Conservation (phyloP, 2,797 vertebrate species). For the Hirundo rustica region DNA sequence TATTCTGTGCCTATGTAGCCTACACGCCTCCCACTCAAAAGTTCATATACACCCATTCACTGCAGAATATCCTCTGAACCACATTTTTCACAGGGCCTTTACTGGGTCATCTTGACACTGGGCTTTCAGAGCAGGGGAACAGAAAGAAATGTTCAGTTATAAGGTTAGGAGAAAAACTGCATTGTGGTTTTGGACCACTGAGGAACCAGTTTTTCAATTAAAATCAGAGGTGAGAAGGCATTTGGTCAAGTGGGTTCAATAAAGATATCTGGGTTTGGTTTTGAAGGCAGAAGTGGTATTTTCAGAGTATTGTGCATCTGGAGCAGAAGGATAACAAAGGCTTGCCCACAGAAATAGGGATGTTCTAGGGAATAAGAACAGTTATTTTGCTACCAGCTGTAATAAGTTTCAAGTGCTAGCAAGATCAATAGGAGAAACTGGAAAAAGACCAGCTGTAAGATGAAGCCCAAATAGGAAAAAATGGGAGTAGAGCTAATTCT, state of each 20-base stretch:
- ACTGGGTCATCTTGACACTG: background rate
- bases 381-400: background rate
- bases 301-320: background rate
- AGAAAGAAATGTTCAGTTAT: background rate
- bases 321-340: background rate
- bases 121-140: background rate
- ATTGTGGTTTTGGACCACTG: background rate
- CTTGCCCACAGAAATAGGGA: background rate
- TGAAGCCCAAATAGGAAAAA: background rate
- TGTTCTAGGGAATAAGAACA: background rate
- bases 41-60: background rate
- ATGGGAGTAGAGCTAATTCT: background rate
- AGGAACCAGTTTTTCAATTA: background rate
- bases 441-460: background rate
- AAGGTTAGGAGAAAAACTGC: background rate
- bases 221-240: background rate
- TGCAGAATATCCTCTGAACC: background rate
- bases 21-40: accelerated
- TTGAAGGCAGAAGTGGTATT: background rate
- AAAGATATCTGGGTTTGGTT: background rate
- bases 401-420: background rate
- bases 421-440: background rate
- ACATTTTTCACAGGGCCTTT: background rate
- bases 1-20: background rate
- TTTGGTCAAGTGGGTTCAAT: background rate